Base-by-base conservation (phyloP, 37 sponge, comb jelly and placozoan species). In the Dysidea cf. avara region DNA sequence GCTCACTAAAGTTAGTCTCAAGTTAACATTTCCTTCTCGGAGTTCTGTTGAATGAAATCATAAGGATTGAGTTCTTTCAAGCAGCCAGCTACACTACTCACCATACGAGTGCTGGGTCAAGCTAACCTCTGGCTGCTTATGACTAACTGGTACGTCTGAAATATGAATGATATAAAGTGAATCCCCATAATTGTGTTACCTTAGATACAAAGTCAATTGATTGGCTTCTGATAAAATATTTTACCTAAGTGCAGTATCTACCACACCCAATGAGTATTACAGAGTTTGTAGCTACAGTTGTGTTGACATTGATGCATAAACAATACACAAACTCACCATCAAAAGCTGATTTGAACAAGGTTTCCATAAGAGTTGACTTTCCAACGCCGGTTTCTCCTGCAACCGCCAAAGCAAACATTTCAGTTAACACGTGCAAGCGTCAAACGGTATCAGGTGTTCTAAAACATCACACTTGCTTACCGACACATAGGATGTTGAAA, bases 401-500 rank as follows among this genome's bases (percentile, higher is more conserved):
- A 43, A 43, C 9, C 7, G 46, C 46, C 5, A 43, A 43, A 43
- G 46, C 7, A 43, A 43, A 43, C n/a, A n/a, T n/a, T n/a, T n/a
- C n/a, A n/a, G n/a, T n/a, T n/a, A n/a, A n/a, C n/a, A n/a, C n/a
- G n/a, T n/a, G n/a, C n/a, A n/a, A n/a, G n/a, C n/a, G n/a, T n/a
- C n/a, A n/a, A n/a, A n/a, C n/a, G n/a, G n/a, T n/a, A n/a, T n/a
- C n/a, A n/a, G n/a, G n/a, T n/a, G n/a, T n/a, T n/a, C n/a, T n/a
- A n/a, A n/a, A n/a, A n/a, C n/a, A n/a, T n/a, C n/a, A n/a, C n/a
- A n/a, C n/a, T n/a, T n/a, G n/a, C n/a, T n/a, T n/a, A 85, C 99
- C 99, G 24, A 98, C 83, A 35, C 99, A 98, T 22, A 98, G 79
- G 32, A 98, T 83, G 78, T 98, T 98, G 85, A 98, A 95, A 70